These are phyloP conservation scores for Tragelaphus oryx DNA, from an alignment of 2,797 vertebrate species.

Conservation along the genomic window DNA sequence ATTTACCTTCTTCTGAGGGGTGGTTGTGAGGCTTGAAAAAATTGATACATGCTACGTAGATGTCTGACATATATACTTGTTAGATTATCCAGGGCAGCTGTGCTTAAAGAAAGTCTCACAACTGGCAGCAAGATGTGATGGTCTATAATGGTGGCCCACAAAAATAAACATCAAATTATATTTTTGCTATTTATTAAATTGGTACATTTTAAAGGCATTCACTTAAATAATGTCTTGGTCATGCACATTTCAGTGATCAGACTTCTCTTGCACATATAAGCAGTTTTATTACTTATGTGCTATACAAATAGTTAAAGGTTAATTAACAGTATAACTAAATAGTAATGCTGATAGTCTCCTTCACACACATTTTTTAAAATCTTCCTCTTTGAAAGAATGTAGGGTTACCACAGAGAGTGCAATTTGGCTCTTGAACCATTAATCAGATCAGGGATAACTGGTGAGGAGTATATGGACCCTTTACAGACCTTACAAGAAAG, in stretches of 20 bases:
- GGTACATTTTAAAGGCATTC: neutral
- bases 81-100: neutral
- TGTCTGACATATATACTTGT: too few relatives aligned
- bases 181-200: neutral
- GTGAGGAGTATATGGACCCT: neutral
- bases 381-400: neutral
- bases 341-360: constrained; percentile 83
- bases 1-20: neutral
- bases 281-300: constrained; percentile 82
- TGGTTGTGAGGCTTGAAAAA: neutral
- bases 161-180: neutral
- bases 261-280: constrained; percentile 65
- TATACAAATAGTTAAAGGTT: constrained; percentile 79
- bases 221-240: neutral
- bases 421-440: neutral
- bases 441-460: neutral
- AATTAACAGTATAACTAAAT: constrained; percentile 82
- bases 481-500: neutral
- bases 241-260: constrained; percentile 83
- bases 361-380: constrained; percentile 73
- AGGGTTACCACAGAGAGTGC: neutral
- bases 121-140: neutral
- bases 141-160: neutral
- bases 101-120: neutral
- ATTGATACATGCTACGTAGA: neutral